These are phyloP conservation scores for Muscidifurax raptorellus DNA, from an alignment of 1,140 invertebrate species.

Conservation along the genomic window DNA sequence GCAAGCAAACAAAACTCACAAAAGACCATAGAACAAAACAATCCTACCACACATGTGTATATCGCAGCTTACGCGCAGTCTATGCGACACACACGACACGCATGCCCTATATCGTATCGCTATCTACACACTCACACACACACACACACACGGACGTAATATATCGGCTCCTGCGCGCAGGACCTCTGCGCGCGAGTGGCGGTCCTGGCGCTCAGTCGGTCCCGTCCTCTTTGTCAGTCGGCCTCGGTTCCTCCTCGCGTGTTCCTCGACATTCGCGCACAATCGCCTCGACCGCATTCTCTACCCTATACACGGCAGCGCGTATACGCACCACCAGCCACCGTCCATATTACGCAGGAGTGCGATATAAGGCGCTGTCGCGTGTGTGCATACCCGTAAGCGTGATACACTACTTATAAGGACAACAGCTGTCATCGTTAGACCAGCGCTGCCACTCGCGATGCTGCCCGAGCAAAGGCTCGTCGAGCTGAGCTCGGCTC, in stretches of 20 bases:
- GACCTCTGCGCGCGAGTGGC: slow-evolving; percentile 19
- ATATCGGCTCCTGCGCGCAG: slow-evolving; percentile 1
- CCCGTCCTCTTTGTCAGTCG: slow-evolving; percentile 27
- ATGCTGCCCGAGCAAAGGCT: neutral
- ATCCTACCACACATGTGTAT: no score
- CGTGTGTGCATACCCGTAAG: no score
- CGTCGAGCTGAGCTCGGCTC: neutral
- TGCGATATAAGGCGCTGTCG: neutral
- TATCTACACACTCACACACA: neutral
- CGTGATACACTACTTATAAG: no score
- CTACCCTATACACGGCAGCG: no score
- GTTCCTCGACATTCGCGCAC: neutral
- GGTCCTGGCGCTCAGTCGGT: neutral
- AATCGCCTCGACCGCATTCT: neutral
- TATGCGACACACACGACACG: neutral
- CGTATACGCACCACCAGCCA: no score
- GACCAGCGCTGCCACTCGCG: no score
- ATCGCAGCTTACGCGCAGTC: no score
- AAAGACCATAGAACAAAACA: no score
- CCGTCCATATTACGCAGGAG: neutral
- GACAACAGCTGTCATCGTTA: neutral
- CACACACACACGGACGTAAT: neutral
- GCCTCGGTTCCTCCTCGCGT: slow-evolving; percentile 24
- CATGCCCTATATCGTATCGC: neutral
- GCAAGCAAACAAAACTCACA: no score